Evolutionary conservation across 2,888 invertebrate genomes (phyloP).

Genomic region (Elmis aenea): DNA sequence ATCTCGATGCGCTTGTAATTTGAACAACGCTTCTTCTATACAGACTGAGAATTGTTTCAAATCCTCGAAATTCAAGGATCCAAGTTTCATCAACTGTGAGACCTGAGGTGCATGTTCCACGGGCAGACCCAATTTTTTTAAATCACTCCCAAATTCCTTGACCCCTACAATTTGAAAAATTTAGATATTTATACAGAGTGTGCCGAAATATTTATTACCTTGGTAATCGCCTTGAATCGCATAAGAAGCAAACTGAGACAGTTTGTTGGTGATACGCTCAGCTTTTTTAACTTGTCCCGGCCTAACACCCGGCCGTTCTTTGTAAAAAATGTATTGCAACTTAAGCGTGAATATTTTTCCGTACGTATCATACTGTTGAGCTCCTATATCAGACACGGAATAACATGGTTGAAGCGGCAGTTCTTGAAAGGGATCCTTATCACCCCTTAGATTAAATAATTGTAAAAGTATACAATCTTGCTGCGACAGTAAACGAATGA

Average conservation of each 20-base stretch:
- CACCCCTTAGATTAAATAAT: slow-evolving; percentile 73
- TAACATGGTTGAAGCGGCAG: slow-evolving; percentile 91
- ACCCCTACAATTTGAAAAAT: slow-evolving; percentile 57
- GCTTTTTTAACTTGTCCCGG: slow-evolving; percentile 94
- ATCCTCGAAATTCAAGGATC: slow-evolving; percentile 82
- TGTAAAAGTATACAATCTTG: slow-evolving; percentile 83
- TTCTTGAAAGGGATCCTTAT: slow-evolving; percentile 93
- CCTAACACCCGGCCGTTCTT: slow-evolving; percentile 93
- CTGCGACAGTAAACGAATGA: slow-evolving; percentile 72
- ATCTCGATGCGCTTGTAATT: slow-evolving; percentile 77
- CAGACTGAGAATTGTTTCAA: slow-evolving; percentile 87
- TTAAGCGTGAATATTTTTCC: slow-evolving; percentile 99
- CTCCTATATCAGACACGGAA: slow-evolving; percentile 88
- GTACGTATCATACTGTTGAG: slow-evolving; percentile 98
- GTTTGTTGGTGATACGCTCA: slow-evolving; percentile 82
- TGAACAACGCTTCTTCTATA: slow-evolving; percentile 90
- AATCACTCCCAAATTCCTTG: slow-evolving; percentile 88
- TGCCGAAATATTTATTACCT: no score
- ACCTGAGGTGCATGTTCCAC: slow-evolving; percentile 97
- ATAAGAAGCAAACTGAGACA: slow-evolving; percentile 90
- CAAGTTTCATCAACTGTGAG: slow-evolving; percentile 93
- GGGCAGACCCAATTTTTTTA: slow-evolving; percentile 88
- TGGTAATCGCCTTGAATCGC: slow-evolving; percentile 92
- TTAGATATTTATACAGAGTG: no score
- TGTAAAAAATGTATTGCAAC: slow-evolving; percentile 95